phyloP scores from a whole-genome alignment of 1,140 invertebrate species.

The Rhopalosiphum maidis region DNA sequence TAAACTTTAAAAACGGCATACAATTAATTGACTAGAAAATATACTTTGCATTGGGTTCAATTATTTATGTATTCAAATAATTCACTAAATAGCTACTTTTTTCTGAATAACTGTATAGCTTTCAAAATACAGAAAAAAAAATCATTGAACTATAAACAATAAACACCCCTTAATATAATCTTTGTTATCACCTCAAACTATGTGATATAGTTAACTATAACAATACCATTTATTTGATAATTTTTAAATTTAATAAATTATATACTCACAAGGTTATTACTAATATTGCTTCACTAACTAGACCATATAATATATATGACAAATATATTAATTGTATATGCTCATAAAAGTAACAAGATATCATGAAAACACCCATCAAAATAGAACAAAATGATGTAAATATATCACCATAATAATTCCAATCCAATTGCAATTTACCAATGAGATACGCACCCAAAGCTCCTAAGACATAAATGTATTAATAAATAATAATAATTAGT shows the following conservation, averaged over 20 bases:
- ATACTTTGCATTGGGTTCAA: not conserved
- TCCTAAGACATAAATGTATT: not conserved
- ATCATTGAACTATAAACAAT: too few relatives aligned
- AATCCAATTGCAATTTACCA: constrained; percentile 20
- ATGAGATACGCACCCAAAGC: constrained; percentile 1
- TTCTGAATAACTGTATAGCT: too few relatives aligned
- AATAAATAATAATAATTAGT: not conserved
- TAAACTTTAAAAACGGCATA: not conserved
- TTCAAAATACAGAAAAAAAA: too few relatives aligned
- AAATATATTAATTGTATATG: constrained; percentile 20
- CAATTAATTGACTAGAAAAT: not conserved
- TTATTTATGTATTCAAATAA: not conserved
- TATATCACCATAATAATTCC: constrained; percentile 4
- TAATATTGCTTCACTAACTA: constrained; percentile 13
- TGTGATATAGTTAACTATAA: not conserved
- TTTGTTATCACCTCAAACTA: not conserved
- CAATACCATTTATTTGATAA: not conserved
- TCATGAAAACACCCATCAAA: constrained; percentile 10
- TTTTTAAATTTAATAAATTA: not conserved
- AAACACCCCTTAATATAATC: not conserved
- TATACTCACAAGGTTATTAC: not conserved
- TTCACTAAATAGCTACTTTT: not conserved
- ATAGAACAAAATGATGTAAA: constrained; percentile 11
- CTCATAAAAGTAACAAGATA: constrained; percentile 5
- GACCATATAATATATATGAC: constrained; percentile 23